Base-by-base conservation (phyloP, 2,113 vertebrate species). In the Melanotaenia duboulayi region DNA sequence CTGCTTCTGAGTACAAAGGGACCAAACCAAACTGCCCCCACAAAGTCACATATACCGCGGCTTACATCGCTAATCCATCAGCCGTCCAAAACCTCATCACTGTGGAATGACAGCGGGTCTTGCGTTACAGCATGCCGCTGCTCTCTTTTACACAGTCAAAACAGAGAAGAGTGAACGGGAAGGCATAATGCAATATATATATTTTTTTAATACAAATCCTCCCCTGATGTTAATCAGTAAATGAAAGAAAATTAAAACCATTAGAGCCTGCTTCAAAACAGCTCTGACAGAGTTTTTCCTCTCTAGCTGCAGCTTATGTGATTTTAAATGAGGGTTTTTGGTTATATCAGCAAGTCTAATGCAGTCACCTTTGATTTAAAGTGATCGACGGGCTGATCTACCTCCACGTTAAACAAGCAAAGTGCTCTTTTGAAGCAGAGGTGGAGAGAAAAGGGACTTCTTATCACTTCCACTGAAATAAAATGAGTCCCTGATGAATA, bases 51-150 rank as follows among this genome's bases (percentile, higher is more conserved):
- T 50, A 72, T 57, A 68, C 76, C 70, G 51, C 51, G 37, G 67
- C 58, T 92, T 83, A 81, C 72, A 76, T 48, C 49, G 70, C 75
- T 87, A 87, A 88, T 87, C 86, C 82, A 71, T 49, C 37, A 7
- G 71, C 66, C 81, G 78, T 76, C 69, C 57, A 66, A 84, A 78
- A 56, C 63, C 66, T 81, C 81, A 67, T 83, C 72, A 57, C 48
- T 56, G 79, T 73, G 58, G 74, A 83, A 73, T 74, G 67, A 79
- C 76, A 74, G 66, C 23, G 63, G 80, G 72, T 57, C 55, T 84
- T 51, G 57, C 60, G 49, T 64, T 46, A 61, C 46, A 60, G 28
- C 77, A 57, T 32, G 40, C 63, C 66, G 22, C 50, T 46, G 72
- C 62, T 74, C 77, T 46, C 48, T 51, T 48, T 67, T 56, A 52